phyloP scores from a whole-genome alignment of 2,797 vertebrate genomes.

The Enteromius viviparus region DNA sequence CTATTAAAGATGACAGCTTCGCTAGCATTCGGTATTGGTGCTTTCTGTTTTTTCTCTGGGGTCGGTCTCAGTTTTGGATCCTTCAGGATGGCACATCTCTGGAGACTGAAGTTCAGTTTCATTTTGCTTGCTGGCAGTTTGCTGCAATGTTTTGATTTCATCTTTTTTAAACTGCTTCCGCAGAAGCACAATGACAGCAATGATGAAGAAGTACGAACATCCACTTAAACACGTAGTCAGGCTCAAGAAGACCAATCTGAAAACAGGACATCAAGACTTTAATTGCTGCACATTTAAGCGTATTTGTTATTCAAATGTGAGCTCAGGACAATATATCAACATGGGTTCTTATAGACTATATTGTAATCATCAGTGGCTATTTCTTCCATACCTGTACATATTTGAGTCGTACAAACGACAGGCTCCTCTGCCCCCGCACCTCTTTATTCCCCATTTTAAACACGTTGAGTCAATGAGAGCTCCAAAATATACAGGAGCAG shows the following conservation, averaged over 20 bases:
- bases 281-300: background rate
- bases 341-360: background rate
- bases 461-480: slow-evolving; percentile 88
- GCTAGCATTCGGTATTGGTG: slow-evolving; percentile 32
- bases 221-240: slow-evolving; percentile 74
- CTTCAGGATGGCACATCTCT: background rate
- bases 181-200: slow-evolving; percentile 76
- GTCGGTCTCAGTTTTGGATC: background rate
- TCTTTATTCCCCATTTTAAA: slow-evolving; percentile 85
- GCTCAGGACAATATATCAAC: background rate
- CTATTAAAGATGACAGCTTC: background rate
- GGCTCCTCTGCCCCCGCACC: slow-evolving; percentile 81
- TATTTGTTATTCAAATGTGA: background rate
- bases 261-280: slow-evolving; percentile 14
- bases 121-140: slow-evolving; percentile 7
- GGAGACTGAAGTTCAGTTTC: slow-evolving; percentile 62
- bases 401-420: slow-evolving; percentile 86
- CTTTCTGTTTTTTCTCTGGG: slow-evolving; percentile 7
- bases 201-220: slow-evolving; percentile 73
- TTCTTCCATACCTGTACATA: slow-evolving; percentile 75
- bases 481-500: slow-evolving; percentile 90
- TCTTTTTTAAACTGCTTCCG: slow-evolving; percentile 68
- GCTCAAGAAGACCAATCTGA: slow-evolving; percentile 76
- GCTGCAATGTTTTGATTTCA: background rate
- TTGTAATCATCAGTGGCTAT: background rate